These are phyloP conservation scores for Amphilophus citrinellus DNA, from an alignment of 2,113 vertebrate species.

Conservation along the genomic window DNA sequence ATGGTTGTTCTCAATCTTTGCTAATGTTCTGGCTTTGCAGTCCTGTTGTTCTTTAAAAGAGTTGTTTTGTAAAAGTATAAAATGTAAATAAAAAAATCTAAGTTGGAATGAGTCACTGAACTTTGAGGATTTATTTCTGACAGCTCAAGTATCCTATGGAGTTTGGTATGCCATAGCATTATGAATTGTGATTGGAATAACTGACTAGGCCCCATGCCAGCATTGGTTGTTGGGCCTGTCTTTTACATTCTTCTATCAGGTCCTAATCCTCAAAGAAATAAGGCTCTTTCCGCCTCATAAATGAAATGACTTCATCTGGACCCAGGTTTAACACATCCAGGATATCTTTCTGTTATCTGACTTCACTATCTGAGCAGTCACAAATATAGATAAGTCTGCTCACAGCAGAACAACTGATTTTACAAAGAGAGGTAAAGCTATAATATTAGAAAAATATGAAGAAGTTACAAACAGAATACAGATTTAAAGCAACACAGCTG, in stretches of 20 bases:
- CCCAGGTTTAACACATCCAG: neutral
- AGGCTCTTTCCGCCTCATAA: neutral
- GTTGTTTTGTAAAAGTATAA: conserved; percentile 74
- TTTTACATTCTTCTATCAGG: too few relatives aligned
- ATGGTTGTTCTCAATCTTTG: conserved; percentile 72
- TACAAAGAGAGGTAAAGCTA: neutral
- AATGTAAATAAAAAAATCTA: conserved; percentile 67
- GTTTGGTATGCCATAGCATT: neutral
- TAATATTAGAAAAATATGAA: neutral
- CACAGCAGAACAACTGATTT: too few relatives aligned
- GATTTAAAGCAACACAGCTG: neutral
- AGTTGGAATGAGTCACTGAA: conserved; percentile 28
- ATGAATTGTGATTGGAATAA: neutral
- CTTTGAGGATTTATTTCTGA: conserved; percentile 12
- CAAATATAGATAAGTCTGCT: neutral
- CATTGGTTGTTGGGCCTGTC: neutral
- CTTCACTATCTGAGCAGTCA: neutral
- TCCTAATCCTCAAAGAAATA: neutral
- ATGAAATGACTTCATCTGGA: neutral
- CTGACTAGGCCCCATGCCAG: neutral
- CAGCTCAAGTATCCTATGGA: neutral
- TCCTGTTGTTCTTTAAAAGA: conserved; percentile 63
- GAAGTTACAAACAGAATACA: too few relatives aligned
- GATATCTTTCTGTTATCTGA: neutral
- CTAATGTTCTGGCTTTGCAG: conserved; percentile 73